A percentile compares a stretch with the other conserved stretches of the same genome.
phyloP scores from a whole-genome alignment of 1,140 invertebrate genomes.

The Rhagoletis zephyria region DNA sequence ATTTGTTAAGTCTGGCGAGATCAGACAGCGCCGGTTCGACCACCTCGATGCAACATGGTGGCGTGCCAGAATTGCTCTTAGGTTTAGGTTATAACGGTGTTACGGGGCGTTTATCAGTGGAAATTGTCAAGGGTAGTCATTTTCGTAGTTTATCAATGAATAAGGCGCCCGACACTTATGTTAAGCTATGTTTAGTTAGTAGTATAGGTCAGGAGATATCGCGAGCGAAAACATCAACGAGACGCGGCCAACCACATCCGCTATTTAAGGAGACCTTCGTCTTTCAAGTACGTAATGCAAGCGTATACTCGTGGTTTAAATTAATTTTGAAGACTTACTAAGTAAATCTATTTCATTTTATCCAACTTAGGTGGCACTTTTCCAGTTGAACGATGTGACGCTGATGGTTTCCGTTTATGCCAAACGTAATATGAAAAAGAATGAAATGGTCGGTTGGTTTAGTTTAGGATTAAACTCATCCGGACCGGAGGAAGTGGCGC shows the following conservation, averaged over 20 bases:
- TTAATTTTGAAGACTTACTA: background rate
- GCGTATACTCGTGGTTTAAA: background rate
- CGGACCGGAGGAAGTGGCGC: conserved; percentile 91
- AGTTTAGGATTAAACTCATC: conserved; percentile 92
- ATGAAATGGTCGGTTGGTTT: conserved; percentile 97
- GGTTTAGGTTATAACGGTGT: conserved; percentile 93
- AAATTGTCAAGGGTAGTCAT: conserved; percentile 92
- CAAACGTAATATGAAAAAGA: conserved; percentile 90
- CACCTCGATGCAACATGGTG: conserved; percentile 91
- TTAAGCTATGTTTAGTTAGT: conserved; percentile 91
- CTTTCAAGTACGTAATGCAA: conserved; percentile 83
- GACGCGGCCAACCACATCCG: conserved; percentile 93
- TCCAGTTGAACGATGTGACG: conserved; percentile 95
- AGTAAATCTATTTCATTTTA: background rate
- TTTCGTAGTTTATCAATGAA: conserved; percentile 84
- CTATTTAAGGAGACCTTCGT: conserved; percentile 96
- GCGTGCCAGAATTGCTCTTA: conserved; percentile 89
- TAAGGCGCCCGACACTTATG: conserved; percentile 92
- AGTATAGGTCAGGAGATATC: conserved; percentile 94
- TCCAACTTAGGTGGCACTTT: conserved; percentile 85
- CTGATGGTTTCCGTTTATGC: conserved; percentile 95
- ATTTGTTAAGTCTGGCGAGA: conserved; percentile 85
- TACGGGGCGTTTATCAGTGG: conserved; percentile 91
- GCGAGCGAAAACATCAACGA: conserved; percentile 90
- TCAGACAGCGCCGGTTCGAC: conserved; percentile 94